Percentiles rank a stretch among this genome's conserved stretches.
Conservation (phyloP, 2,888 invertebrate genomes). For the Aspidiotus destructor region DNA sequence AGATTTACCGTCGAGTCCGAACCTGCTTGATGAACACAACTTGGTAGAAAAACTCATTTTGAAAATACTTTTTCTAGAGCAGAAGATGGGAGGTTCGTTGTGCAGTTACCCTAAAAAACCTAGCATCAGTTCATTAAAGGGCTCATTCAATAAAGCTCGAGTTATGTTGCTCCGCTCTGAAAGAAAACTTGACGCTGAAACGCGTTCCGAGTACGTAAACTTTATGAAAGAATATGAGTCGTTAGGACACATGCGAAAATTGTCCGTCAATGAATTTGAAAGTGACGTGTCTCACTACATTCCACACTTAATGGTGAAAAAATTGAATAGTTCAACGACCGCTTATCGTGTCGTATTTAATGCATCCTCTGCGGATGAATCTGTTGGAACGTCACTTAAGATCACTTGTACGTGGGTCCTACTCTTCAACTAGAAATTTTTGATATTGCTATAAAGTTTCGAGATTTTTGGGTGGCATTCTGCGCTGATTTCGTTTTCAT, state of each 20-base stretch:
- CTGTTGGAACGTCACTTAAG: slow-evolving; percentile 10
- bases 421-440: slow-evolving; percentile 34
- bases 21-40: slow-evolving; percentile 5
- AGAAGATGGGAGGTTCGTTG: slow-evolving; percentile 12
- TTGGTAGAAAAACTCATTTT: not conserved
- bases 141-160: no score
- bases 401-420: not conserved
- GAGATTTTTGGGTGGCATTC: no score
- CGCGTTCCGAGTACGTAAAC: no score
- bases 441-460: slow-evolving; percentile 25
- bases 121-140: no score
- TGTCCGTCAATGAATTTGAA: no score
- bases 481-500: not conserved
- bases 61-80: not conserved
- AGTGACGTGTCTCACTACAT: no score
- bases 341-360: slow-evolving; percentile 22
- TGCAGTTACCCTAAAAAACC: slow-evolving; percentile 16
- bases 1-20: not conserved
- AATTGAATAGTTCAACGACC: no score
- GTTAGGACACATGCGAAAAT: no score
- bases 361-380: not conserved
- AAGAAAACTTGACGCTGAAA: no score
- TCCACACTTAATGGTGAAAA: no score
- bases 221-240: no score
- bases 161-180: no score